Percentiles rank a stretch among this genome's conserved stretches.
These are phyloP conservation scores for Lepidonotus clava DNA, from an alignment of 2,888 invertebrate species.

Conservation along the genomic window DNA sequence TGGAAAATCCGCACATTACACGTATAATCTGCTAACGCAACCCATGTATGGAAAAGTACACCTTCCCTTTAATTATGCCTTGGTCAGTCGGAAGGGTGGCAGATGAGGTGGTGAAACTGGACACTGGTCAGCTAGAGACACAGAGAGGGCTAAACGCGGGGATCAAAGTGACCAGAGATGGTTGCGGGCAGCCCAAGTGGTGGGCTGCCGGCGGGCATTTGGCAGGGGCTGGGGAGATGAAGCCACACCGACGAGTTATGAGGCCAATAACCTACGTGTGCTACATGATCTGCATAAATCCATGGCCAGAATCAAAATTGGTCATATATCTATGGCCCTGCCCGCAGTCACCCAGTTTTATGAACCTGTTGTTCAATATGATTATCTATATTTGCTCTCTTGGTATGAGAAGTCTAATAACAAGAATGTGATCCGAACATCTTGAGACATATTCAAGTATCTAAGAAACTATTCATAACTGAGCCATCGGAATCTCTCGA, in stretches of 20 bases:
- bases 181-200: neutral
- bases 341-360: no score
- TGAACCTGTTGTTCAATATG: no score
- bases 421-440: no score
- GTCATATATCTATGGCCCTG: no score
- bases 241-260: neutral
- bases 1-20: no score
- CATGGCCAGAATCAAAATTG: neutral
- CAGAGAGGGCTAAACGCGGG: neutral
- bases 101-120: neutral
- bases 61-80: neutral
- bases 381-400: no score
- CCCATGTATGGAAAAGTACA: no score
- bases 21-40: no score
- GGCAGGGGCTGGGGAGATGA: neutral
- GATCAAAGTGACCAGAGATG: neutral
- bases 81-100: neutral
- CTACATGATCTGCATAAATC: neutral
- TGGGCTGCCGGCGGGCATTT: neutral
- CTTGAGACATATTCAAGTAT: no score
- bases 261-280: neutral
- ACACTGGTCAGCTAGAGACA: neutral
- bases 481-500: no score
- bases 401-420: no score
- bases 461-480: no score